Evolutionary conservation across 2,113 vertebrate genomes (phyloP).

Genomic region (Aix galericulata): DNA sequence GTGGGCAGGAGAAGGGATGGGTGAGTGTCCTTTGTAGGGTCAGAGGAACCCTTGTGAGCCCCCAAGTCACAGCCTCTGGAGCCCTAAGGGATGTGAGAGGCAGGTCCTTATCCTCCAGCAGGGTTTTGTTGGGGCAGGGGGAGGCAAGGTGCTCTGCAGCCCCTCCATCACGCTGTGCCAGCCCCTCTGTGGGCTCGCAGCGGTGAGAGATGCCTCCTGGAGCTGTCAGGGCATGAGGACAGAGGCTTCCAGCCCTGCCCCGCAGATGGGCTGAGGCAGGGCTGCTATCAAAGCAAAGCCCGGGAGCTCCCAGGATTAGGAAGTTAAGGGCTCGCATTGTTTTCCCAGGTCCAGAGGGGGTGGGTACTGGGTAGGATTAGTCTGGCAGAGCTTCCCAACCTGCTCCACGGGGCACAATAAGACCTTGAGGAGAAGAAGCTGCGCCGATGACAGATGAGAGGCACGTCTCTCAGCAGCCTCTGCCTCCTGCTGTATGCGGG

Average conservation of each 20-base stretch:
- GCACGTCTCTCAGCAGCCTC: neutral
- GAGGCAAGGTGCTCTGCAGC: rapidly evolving
- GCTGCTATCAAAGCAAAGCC: slow-evolving; percentile 44
- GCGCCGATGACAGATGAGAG: slow-evolving; percentile 20
- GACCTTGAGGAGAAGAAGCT: slow-evolving; percentile 62
- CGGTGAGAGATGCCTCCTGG: slow-evolving; percentile 26
- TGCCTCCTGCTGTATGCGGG: neutral
- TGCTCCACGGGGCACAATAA: slow-evolving; percentile 39
- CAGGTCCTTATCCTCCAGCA: neutral
- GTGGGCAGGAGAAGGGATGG: neutral
- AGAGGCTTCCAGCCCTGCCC: neutral
- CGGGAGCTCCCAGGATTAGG: slow-evolving; percentile 39
- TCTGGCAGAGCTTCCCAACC: slow-evolving; percentile 21
- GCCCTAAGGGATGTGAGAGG: rapidly evolving
- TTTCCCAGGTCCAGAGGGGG: slow-evolving; percentile 16
- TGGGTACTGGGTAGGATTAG: slow-evolving; percentile 70
- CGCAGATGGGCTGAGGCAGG: slow-evolving; percentile 23
- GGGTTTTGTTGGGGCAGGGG: neutral
- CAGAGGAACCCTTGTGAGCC: neutral
- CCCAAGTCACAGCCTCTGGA: rapidly evolving
- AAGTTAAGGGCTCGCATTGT: slow-evolving; percentile 59
- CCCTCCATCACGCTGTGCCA: neutral
- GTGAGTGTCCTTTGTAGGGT: neutral
- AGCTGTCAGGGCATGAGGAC: neutral
- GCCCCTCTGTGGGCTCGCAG: rapidly evolving